Evolutionary conservation across 1,140 invertebrate species (phyloP).

Genomic region (Bombus pascuorum): DNA sequence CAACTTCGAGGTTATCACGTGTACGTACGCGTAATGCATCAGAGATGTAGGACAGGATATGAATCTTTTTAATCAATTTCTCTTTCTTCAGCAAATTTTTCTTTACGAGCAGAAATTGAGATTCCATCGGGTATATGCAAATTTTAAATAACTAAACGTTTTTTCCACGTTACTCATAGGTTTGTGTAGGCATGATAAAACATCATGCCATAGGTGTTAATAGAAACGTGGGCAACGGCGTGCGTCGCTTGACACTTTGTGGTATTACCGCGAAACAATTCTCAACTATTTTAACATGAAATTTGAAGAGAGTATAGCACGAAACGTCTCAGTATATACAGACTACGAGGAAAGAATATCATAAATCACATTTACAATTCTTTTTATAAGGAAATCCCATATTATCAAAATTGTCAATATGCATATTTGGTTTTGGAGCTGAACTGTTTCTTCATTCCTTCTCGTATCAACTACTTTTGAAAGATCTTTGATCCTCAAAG

Average conservation of each 20-base stretch:
- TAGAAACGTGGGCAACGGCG: too few relatives aligned
- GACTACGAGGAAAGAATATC: too few relatives aligned
- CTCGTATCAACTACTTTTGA: too few relatives aligned
- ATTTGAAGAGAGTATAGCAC: neutral
- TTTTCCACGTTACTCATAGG: neutral
- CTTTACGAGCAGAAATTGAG: neutral
- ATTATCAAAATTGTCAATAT: neutral
- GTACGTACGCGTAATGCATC: neutral
- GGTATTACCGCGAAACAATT: neutral
- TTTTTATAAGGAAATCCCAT: neutral
- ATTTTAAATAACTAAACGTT: too few relatives aligned
- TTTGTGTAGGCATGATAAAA: neutral
- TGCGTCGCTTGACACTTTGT: neutral
- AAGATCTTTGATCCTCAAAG: neutral
- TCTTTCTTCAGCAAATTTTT: neutral
- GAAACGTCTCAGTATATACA: too few relatives aligned
- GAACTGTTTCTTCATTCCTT: too few relatives aligned
- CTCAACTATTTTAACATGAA: neutral
- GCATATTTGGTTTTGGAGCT: neutral
- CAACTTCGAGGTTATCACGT: constrained; percentile 11
- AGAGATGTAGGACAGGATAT: neutral
- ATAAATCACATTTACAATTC: too few relatives aligned
- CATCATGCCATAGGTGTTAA: neutral
- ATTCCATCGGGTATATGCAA: constrained; percentile 1
- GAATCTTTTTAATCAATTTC: neutral